Evolutionary conservation across 2,797 vertebrate genomes (phyloP).

Genomic region (Notamacropus eugenii): DNA sequence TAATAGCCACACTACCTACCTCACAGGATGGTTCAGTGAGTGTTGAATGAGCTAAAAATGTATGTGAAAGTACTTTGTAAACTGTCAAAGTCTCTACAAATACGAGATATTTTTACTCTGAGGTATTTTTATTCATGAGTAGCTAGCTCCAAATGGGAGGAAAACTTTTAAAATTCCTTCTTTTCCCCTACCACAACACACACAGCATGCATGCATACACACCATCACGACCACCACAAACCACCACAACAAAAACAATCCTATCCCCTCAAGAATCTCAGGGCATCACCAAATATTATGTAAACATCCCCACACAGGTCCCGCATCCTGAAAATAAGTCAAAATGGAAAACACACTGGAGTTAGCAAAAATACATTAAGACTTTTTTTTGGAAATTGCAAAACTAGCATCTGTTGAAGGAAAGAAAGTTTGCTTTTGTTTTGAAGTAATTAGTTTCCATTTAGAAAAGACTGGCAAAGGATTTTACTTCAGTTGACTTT

Average conservation of each 20-base stretch:
- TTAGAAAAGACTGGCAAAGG: slow-evolving; percentile 42
- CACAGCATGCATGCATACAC: neutral
- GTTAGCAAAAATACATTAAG: neutral
- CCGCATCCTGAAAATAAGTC: neutral
- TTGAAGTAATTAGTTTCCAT: slow-evolving; percentile 41
- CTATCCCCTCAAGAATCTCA: neutral
- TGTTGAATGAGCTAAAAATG: neutral
- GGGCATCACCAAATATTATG: neutral
- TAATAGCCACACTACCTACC: neutral
- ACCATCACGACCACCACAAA: too few species aligned
- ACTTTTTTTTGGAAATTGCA: neutral
- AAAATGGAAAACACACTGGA: neutral
- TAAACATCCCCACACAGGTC: neutral
- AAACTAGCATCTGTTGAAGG: slow-evolving; percentile 35
- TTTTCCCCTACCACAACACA: neutral
- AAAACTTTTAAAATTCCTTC: neutral
- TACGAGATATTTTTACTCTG: neutral
- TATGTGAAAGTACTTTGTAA: neutral
- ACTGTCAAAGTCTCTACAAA: neutral
- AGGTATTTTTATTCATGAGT: neutral
- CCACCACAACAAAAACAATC: neutral
- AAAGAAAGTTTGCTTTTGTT: slow-evolving; percentile 9
- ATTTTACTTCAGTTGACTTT: slow-evolving; percentile 44
- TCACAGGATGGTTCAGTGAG: neutral
- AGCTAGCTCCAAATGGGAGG: neutral